phyloP scores from a whole-genome alignment of 1,140 invertebrate species.

The Mizuhopecten yessoensis region DNA sequence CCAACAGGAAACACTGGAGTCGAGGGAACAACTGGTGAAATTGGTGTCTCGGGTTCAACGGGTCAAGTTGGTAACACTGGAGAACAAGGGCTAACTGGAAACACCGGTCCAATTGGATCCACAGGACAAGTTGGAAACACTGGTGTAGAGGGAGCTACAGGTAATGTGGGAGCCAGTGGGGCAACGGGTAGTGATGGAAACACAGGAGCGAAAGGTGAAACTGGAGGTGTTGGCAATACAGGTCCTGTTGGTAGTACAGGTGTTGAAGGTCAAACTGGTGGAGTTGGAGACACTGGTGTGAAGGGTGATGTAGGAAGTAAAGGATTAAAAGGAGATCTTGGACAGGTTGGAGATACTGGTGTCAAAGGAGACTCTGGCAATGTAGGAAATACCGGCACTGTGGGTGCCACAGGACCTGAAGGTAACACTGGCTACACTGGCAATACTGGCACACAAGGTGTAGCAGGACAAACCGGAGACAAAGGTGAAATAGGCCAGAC shows the following conservation, averaged over 20 bases:
- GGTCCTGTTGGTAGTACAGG: background rate
- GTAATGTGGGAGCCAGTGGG: background rate
- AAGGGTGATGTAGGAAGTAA: background rate
- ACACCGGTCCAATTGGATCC: background rate
- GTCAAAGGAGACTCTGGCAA: background rate
- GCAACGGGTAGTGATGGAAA: background rate
- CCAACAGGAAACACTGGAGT: background rate
- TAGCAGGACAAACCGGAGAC: background rate
- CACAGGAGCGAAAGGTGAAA: background rate
- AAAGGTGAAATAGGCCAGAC: conserved; percentile 1
- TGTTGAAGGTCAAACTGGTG: background rate
- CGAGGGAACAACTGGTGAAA: background rate
- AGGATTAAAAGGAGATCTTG: background rate
- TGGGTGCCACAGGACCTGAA: background rate
- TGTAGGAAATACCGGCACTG: background rate
- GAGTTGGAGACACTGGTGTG: background rate
- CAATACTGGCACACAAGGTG: background rate
- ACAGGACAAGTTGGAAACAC: background rate
- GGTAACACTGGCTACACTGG: background rate
- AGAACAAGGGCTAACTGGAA: background rate
- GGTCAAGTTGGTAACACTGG: background rate
- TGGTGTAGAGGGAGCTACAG: background rate
- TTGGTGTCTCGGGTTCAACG: background rate
- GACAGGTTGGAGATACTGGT: background rate
- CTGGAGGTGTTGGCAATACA: background rate